Percentiles rank a stretch among this genome's conserved stretches.
Conservation (phyloP, 1,140 invertebrate species). For the Eurosta solidaginis region DNA sequence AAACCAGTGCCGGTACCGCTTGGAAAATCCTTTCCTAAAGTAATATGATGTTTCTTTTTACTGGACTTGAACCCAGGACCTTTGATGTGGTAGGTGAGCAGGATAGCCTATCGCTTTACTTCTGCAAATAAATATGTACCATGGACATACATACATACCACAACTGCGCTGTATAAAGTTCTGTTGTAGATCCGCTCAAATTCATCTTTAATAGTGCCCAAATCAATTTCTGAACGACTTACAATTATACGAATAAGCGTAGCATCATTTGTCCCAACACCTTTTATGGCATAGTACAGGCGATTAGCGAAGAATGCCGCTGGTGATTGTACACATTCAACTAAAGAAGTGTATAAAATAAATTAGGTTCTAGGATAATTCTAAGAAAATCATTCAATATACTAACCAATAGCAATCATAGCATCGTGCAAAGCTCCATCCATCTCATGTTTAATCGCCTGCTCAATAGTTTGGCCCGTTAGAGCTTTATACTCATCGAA, state of each 20-base stretch:
- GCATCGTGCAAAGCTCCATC: constrained; percentile 68
- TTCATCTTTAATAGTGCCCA: constrained; percentile 71
- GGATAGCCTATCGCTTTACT: no score
- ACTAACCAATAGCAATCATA: constrained; percentile 67
- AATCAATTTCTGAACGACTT: constrained; percentile 73
- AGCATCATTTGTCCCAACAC: constrained; percentile 72
- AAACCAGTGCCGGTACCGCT: no score
- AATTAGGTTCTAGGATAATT: not conserved
- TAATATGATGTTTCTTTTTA: no score
- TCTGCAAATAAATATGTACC: no score
- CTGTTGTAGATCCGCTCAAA: constrained; percentile 73
- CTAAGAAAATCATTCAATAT: not conserved
- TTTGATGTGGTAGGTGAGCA: no score
- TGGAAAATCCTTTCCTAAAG: no score
- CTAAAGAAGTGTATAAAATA: constrained; percentile 54
- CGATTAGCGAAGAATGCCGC: constrained; percentile 75
- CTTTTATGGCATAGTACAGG: constrained; percentile 74
- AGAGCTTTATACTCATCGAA: constrained; percentile 74
- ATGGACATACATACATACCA: constrained; percentile 62
- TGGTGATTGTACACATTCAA: constrained; percentile 72
- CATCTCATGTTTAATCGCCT: constrained; percentile 70
- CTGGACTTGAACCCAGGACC: no score
- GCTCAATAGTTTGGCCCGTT: constrained; percentile 69
- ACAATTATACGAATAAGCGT: constrained; percentile 76
- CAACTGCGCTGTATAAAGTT: constrained; percentile 69